A percentile compares a stretch with the other conserved stretches of the same genome.
These are phyloP conservation scores for Diplolepis rosae DNA, from an alignment of 2,888 invertebrate genomes.

Conservation along the genomic window DNA sequence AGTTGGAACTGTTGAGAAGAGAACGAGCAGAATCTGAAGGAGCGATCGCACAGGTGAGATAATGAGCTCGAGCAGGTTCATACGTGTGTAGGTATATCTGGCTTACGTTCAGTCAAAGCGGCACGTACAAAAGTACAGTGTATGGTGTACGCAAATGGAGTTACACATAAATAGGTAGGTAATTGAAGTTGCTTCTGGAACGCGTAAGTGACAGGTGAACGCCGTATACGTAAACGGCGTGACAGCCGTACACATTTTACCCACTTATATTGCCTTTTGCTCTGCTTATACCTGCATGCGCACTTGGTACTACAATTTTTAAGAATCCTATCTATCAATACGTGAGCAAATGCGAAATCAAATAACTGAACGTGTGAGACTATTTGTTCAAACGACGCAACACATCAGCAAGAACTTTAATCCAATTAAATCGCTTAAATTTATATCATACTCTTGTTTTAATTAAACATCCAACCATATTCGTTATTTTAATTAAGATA, in stretches of 20 bases:
- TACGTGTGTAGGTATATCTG: conserved; percentile 33
- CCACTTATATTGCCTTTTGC: conserved; percentile 22
- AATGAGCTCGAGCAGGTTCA: conserved; percentile 44
- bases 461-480: not conserved
- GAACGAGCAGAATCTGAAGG: conserved; percentile 38
- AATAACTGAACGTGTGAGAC: conserved; percentile 11
- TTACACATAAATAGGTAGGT: conserved; percentile 46
- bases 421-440: conserved; percentile 12
- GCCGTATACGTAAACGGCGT: conserved; percentile 60
- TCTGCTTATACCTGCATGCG: conserved; percentile 9
- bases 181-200: conserved; percentile 69
- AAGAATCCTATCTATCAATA: conserved; percentile 17
- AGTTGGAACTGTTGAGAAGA: conserved; percentile 29
- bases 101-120: conserved; percentile 13
- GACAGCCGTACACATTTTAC: conserved; percentile 30
- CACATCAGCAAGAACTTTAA: not conserved
- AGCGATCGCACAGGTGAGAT: conserved; percentile 48
- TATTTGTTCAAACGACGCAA: not conserved
- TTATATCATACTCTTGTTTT: not conserved
- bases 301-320: conserved; percentile 20
- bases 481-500: not conserved
- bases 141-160: conserved; percentile 42
- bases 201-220: conserved; percentile 67
- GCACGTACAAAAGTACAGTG: conserved; percentile 35
- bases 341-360: conserved; percentile 18